Evolutionary conservation across 1,140 invertebrate genomes (phyloP), one percentile per base, ranked within the genome.

Genomic region (Drosophila busckii): DNA sequence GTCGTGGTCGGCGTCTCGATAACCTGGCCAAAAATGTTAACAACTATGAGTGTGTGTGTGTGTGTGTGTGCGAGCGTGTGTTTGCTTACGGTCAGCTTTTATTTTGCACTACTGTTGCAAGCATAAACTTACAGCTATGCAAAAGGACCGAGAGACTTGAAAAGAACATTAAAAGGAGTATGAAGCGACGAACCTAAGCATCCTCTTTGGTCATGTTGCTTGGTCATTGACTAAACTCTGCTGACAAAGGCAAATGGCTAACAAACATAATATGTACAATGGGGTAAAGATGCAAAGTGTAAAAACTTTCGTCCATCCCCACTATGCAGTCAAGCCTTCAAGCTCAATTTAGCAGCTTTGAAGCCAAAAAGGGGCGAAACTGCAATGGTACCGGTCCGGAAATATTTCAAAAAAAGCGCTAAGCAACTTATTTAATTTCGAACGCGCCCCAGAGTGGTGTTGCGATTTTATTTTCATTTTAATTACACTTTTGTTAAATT

Each of bases 11-110:
- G 22, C 15, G 25, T 10, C 32, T 45, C 40, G 56, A 60, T 60
- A 60, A 60, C 49, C 49, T 60, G 25, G n/a, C 55, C 55, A 60
- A 54, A 54, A 54, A 54, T 53, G 49, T 53, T 54, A 45, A 60
- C 40, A 60, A 45, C 44, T 44, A 60, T 60, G 38, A 29, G 23
- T 42, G 28, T 25, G 5, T n/a, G n/a, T n/a, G n/a, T n/a, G n/a
- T n/a, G n/a, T n/a, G n/a, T n/a, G n/a, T n/a, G n/a, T n/a, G n/a
- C n/a, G n/a, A n/a, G n/a, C n/a, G n/a, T n/a, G n/a, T 17, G 32
- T 4, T 46, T 32, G 34, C 40, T 31, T 45, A 40, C 25, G 40
- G 40, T 23, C 13, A 12, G 4, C 20, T 44, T 54, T 19, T 37
- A 53, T 45, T 45, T 60, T 38, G 25, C 32, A 46, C 56, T 32